Percentiles rank a stretch among this genome's conserved stretches.
Conservation (phyloP, 2,888 invertebrate species). For the Autographa gamma region DNA sequence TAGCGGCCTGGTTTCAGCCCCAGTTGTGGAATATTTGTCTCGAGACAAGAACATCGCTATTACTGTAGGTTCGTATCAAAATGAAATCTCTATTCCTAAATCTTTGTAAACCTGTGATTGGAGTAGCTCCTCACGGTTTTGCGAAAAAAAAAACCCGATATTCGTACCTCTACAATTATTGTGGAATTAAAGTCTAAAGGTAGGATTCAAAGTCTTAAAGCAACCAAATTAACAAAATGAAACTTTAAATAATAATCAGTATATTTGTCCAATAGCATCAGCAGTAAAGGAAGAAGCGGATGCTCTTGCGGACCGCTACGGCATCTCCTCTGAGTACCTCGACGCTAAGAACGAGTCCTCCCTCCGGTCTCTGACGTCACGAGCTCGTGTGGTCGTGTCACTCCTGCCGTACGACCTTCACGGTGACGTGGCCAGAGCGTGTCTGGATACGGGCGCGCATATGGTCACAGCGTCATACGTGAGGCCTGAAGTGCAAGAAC, state of each 20-base stretch:
- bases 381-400: conserved; percentile 94
- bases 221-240: no score
- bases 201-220: no score
- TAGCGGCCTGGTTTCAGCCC: conserved; percentile 98
- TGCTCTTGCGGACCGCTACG: conserved; percentile 92
- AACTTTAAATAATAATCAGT: no score
- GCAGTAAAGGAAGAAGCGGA: conserved; percentile 97
- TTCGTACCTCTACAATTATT: no score
- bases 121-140: no score
- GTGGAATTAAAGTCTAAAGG: no score
- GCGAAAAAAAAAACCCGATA: no score
- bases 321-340: conserved; percentile 94
- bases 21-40: conserved; percentile 97
- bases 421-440: conserved; percentile 94
- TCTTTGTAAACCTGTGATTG: background rate
- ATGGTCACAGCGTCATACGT: conserved; percentile 99
- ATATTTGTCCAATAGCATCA: conserved; percentile 89
- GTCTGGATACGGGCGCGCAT: conserved; percentile 95
- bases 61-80: conserved; percentile 90
- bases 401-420: conserved; percentile 97
- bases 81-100: background rate
- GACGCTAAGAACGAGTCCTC: conserved; percentile 94
- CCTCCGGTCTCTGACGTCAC: conserved; percentile 91
- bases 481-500: conserved; percentile 93
- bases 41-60: conserved; percentile 94